Percentiles rank a stretch among this genome's conserved stretches.
These are phyloP conservation scores for Sminthurides aquaticus DNA, from an alignment of 2,888 invertebrate species.

Conservation along the genomic window DNA sequence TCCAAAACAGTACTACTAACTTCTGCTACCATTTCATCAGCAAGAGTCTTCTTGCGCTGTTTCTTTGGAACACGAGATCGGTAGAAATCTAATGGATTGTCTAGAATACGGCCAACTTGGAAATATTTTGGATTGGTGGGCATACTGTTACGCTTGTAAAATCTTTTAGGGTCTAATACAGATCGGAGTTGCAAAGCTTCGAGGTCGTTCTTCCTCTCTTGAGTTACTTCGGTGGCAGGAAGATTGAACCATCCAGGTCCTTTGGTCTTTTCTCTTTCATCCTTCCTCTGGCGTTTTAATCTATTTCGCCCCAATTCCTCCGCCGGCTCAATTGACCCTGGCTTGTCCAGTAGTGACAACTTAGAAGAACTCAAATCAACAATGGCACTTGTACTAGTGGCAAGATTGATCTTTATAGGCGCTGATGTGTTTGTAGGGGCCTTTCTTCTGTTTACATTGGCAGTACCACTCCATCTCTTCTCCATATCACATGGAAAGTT, in stretches of 20 bases:
- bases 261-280: constrained; percentile 68
- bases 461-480: constrained; percentile 8
- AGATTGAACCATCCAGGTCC: constrained; percentile 85
- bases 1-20: constrained; percentile 6
- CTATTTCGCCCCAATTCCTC: constrained; percentile 28
- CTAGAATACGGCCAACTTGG: constrained; percentile 66
- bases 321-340: constrained; percentile 26
- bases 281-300: constrained; percentile 47
- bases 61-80: constrained; percentile 72
- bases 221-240: constrained; percentile 79
- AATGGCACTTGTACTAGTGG: background rate
- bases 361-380: constrained; percentile 21
- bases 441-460: constrained; percentile 4
- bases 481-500: constrained; percentile 16
- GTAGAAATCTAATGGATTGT: constrained; percentile 80
- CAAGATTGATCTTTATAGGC: constrained; percentile 5
- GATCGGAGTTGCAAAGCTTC: constrained; percentile 87
- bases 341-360: constrained; percentile 15
- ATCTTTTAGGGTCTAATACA: constrained; percentile 81
- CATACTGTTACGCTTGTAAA: constrained; percentile 87
- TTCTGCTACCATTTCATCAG: constrained; percentile 62
- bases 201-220: constrained; percentile 78
- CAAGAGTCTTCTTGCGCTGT: constrained; percentile 78
- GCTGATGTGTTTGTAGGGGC: background rate
- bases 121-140: constrained; percentile 86